A percentile compares a stretch with the other conserved stretches of the same genome.
Evolutionary conservation across 2,113 vertebrate genomes (phyloP).

Genomic region (Rutilus rutilus): DNA sequence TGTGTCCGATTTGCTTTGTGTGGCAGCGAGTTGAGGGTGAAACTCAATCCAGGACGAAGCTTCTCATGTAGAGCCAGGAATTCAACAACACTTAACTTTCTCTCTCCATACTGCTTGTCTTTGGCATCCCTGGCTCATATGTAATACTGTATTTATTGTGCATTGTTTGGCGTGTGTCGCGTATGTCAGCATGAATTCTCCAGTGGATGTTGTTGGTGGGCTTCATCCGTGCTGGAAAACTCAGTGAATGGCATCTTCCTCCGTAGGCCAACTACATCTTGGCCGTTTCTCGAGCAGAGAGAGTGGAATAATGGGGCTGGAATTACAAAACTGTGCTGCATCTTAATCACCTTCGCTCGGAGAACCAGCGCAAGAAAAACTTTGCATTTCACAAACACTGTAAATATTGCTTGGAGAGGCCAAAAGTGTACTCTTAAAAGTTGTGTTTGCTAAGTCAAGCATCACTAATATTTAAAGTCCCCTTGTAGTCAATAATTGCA

Average conservation of each 20-base stretch:
- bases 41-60: constrained; percentile 56
- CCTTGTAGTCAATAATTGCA: no score
- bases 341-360: constrained; percentile 66
- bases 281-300: constrained; percentile 51
- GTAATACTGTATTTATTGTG: constrained; percentile 34
- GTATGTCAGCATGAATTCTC: constrained; percentile 12
- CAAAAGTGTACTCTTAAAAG: neutral
- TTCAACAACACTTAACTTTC: constrained; percentile 49
- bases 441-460: neutral
- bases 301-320: constrained; percentile 68
- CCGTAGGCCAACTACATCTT: constrained; percentile 53
- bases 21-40: constrained; percentile 64
- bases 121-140: constrained; percentile 20
- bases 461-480: neutral
- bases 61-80: constrained; percentile 60
- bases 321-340: constrained; percentile 65
- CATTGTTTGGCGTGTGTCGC: neutral
- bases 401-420: neutral
- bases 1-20: constrained; percentile 68
- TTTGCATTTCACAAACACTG: constrained; percentile 56
- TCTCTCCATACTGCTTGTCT: neutral
- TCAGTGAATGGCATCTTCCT: constrained; percentile 63
- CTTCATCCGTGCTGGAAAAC: constrained; percentile 59
- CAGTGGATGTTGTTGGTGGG: constrained; percentile 52
- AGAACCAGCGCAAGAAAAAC: constrained; percentile 60